Base-by-base conservation (phyloP, 2,888 invertebrate species). In the Salpingus planirostris region DNA sequence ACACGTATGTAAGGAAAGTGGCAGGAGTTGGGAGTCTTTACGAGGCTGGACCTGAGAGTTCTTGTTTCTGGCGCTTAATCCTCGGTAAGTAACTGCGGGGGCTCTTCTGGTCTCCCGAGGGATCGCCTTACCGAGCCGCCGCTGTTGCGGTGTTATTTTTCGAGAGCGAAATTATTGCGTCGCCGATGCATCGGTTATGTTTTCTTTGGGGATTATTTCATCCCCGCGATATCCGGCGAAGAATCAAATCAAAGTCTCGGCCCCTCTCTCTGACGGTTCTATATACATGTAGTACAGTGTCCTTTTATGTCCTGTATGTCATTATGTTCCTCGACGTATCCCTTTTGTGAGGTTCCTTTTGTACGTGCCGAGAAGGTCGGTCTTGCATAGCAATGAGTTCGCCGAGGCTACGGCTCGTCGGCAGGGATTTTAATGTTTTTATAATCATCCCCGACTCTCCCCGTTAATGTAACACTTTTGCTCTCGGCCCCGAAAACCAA, bases 381-480 rank as follows among this genome's bases (percentile, higher is more conserved):
- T 56, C 61, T 62, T 61, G 63, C 63, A 63, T 63, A 61, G 53
- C 60, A 62, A 63, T 62, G 59, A 62, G 60, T 44, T 43, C 46
- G 52, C 46, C 50, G 43, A 49, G 49, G 46, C 49, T 47, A 50
- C 29, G 13, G 13, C 15, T 24, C 33, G 11, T 21, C 26, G 25
- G 53, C 55, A 44, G 47, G 50, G 60, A 62, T 62, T 62, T 62
- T 62, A 62, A 64, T 64, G 62, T 64, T 64, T 64, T 64, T 64
- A 64, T 63, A 64, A 64, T 64, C 62, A 62, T n/a, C 52, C 51
- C 50, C 29, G 23, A 21, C 39, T 32, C 33, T 34, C 44, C 33
- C 46, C 47, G 47, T 50, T 54, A 53, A 51, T 52, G 50, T 48
- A 49, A 52, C 53, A 54, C 59, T 60, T 57, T 59, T 57, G 57